A percentile compares a stretch with the other conserved stretches of the same genome.
Conservation (phyloP, 1,140 invertebrate species). For the Zaprionus vittiger region DNA sequence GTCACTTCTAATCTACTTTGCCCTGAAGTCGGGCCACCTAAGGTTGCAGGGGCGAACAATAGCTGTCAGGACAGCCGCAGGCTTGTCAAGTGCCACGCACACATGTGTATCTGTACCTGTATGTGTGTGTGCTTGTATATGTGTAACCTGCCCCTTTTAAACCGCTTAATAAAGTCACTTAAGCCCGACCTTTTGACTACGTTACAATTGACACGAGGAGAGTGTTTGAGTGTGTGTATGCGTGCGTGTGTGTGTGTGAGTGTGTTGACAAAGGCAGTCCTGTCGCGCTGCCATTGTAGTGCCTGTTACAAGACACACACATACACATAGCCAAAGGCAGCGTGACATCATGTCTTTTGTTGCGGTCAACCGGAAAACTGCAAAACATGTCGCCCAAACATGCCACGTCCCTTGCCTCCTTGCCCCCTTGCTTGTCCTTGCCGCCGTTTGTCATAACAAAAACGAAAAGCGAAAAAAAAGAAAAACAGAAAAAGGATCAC, state of each 20-base stretch:
- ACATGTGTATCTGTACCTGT: conserved; percentile 21
- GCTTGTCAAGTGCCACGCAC: conserved; percentile 46
- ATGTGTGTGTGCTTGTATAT: conserved; percentile 19
- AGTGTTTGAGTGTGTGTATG: conserved; percentile 40
- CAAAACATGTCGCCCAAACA: conserved; percentile 77
- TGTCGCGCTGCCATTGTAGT: conserved; percentile 69
- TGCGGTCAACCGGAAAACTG: conserved; percentile 84
- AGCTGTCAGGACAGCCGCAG: conserved; percentile 32
- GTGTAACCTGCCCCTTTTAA: conserved; percentile 72
- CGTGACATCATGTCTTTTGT: conserved; percentile 84
- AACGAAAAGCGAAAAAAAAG: conserved; percentile 37
- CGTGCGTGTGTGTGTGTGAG: conserved; percentile 37
- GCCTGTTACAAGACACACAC: conserved; percentile 65
- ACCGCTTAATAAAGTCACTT: conserved; percentile 84
- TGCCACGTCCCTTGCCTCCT: conserved; percentile 29
- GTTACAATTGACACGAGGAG: conserved; percentile 79
- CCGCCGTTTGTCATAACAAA: conserved; percentile 65
- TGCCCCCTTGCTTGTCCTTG: conserved; percentile 34
- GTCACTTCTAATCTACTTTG: conserved; percentile 50
- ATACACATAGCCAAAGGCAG: conserved; percentile 33
- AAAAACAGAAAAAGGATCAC: conserved; percentile 64
- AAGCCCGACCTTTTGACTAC: conserved; percentile 79
- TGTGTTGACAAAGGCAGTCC: conserved; percentile 74
- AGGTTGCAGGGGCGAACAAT: conserved; percentile 38
- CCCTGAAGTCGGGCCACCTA: conserved; percentile 17